Evolutionary conservation across 2,797 vertebrate species (phyloP), one percentile per base, ranked within the genome.

Genomic region (Pantherophis alleghaniensis): DNA sequence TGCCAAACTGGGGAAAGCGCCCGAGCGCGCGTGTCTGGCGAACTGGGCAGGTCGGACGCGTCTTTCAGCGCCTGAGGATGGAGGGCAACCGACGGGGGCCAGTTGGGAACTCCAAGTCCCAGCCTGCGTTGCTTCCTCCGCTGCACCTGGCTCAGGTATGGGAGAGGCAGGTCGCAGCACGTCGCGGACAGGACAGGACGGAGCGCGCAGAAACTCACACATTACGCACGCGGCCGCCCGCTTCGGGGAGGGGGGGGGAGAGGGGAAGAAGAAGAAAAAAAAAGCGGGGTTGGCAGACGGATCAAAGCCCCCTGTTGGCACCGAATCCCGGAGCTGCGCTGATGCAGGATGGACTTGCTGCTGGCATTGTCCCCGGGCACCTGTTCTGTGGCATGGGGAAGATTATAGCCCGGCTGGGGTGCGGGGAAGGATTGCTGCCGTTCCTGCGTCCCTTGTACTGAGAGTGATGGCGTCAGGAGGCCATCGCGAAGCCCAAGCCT

Each of bases 401-500:
- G 90, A 91, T 93, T 86, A 89, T 56, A 93, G 93, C 93, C 90
- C 90, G 26, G 90, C 93, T 66, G 90, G 93, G 90, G 90, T 53
- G 51, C 51, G 37, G 87, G 90, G 87, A 86, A 69, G 87, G 93
- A 86, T 91, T 89, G 53, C 93, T 89, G 90, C 69, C 87, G 90
- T 32, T 83, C 90, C 93, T 91, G 51, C 59, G 87, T 87, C 92
- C 89, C 51, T 88, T 83, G 42, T 51, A 28, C 87, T 47, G 87
- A 93, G 93, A 93, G 93, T 93, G 93, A 93, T 93, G 93, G 93
- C 93, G 93, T 79, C 93, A 93, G 93, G 93, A 93, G 93, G 93
- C 93, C 90, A 42, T 14, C 0, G 66, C 90, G 1, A 42, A 60
- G 37, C 61, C 92, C 89, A 26, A 87, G 89, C 83, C 89, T 32